Base-by-base conservation (phyloP, 2,888 invertebrate species). In the Drosophila mettleri region DNA sequence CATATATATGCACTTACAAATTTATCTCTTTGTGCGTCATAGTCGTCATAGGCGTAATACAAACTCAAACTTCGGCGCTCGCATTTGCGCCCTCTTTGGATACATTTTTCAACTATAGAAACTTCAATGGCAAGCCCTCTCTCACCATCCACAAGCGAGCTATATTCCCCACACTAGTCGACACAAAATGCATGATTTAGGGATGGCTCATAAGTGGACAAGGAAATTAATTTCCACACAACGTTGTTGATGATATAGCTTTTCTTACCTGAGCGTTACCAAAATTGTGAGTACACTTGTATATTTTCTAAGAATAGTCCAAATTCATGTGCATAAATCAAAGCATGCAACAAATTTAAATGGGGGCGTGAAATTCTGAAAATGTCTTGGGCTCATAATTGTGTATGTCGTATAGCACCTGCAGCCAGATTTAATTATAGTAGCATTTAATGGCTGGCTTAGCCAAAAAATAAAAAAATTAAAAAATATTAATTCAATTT, bases 331-430 rank as follows among this genome's bases (percentile, higher is more conserved):
- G 16, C 60, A 83, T 59, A 59, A 69, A 74, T 83, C 52, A 62
- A 49, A 41, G 57, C 29, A 10, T 57, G 59, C 68, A 62, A 8
- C 5, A 27, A 41, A 41, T 58, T 61, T 7, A 59, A 66, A 58
- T 53, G 64, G 39, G 68, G 79, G 85, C 75, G 82, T 83, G 38
- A 67, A 69, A 66, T 76, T 70, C 20, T 29, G 38, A 48, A 39
- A 45, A 33, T 51, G 16, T 55, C 39, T 31, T 16, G 14, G 31
- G 33, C 38, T 10, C 66, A 69, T 66, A 51, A 61, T 62, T 65
- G 51, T 65, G 39, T 62, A 69, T 68, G 63, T 58, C 58, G 34
- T 53, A 36, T 49, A 22, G 39, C 79, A 84, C 82, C 86, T 85
- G 82, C 57, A 71, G 36, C 10, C 10, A 2, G 29, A 24, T 20